Evolutionary conservation across 2,888 invertebrate species (phyloP).

Genomic region (Brassicogethes aeneus): DNA sequence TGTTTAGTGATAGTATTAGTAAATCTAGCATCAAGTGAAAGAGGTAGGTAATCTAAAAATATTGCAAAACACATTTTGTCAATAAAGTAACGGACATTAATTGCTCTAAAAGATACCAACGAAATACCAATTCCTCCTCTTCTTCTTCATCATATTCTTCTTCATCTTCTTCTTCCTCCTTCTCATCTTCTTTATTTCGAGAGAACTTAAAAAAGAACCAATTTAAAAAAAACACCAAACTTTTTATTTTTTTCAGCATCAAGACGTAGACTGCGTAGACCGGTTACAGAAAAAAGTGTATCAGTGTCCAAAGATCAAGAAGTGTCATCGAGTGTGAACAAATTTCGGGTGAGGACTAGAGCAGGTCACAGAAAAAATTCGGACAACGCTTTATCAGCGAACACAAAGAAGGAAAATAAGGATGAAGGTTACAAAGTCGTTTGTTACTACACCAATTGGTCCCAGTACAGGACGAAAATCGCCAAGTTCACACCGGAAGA

Average conservation of each 20-base stretch:
- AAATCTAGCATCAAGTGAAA: constrained; percentile 32
- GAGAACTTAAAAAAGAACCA: no score
- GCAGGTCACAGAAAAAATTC: constrained; percentile 45
- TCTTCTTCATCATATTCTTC: no score
- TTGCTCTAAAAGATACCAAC: neutral
- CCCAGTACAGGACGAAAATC: constrained; percentile 84
- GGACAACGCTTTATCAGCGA: constrained; percentile 46
- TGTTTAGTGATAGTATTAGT: constrained; percentile 33
- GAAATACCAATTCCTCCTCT: no score
- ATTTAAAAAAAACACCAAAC: no score
- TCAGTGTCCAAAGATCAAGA: constrained; percentile 46
- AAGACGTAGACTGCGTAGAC: constrained; percentile 59
- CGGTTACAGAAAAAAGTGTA: constrained; percentile 45
- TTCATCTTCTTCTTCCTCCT: no score
- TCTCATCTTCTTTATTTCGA: no score
- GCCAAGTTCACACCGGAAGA: constrained; percentile 93
- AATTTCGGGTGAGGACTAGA: constrained; percentile 54
- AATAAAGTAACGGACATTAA: neutral
- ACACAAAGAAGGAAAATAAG: constrained; percentile 50
- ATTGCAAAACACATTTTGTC: neutral
- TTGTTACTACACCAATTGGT: constrained; percentile 98
- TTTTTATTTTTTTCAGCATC: constrained; percentile 42
- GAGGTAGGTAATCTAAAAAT: constrained; percentile 27
- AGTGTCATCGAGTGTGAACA: constrained; percentile 54
- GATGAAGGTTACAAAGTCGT: constrained; percentile 75